A percentile compares a stretch with the other conserved stretches of the same genome.
These are phyloP conservation scores for Pangasianodon gigas DNA, from an alignment of 2,113 vertebrate genomes.

Conservation along the genomic window DNA sequence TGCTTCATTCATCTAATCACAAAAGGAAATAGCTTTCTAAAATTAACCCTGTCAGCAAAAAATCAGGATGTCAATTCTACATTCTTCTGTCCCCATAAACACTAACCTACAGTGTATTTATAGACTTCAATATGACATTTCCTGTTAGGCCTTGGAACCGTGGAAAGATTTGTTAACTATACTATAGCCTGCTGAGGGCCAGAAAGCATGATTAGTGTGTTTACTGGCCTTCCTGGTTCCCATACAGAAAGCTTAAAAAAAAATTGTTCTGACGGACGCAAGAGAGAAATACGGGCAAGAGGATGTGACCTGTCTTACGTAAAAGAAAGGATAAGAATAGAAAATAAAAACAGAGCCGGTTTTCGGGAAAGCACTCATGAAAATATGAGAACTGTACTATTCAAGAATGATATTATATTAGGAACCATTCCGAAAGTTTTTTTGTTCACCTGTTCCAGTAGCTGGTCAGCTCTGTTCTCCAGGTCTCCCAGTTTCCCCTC, in stretches of 20 bases:
- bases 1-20: conserved; percentile 69
- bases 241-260: background rate
- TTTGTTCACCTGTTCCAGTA: conserved; percentile 62
- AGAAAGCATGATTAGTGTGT: conserved; percentile 27
- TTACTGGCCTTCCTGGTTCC: conserved; percentile 4
- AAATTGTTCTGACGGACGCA: too few species aligned
- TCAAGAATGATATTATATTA: background rate
- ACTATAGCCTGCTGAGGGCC: background rate
- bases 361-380: background rate
- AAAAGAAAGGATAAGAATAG: background rate
- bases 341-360: background rate
- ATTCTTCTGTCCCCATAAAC: conserved; percentile 68
- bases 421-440: background rate
- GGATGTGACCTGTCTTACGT: conserved; percentile 12
- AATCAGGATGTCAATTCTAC: conserved; percentile 76
- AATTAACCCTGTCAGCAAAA: conserved; percentile 72
- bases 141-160: conserved; percentile 40
- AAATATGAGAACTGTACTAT: background rate
- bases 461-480: conserved; percentile 67
- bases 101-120: conserved; percentile 71
- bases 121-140: conserved; percentile 67
- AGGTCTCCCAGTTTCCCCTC: conserved; percentile 69
- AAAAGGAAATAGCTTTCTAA: conserved; percentile 78
- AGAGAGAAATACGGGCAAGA: background rate
- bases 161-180: background rate